Conservation (phyloP, 2,113 vertebrate species). For the Channa argus region DNA sequence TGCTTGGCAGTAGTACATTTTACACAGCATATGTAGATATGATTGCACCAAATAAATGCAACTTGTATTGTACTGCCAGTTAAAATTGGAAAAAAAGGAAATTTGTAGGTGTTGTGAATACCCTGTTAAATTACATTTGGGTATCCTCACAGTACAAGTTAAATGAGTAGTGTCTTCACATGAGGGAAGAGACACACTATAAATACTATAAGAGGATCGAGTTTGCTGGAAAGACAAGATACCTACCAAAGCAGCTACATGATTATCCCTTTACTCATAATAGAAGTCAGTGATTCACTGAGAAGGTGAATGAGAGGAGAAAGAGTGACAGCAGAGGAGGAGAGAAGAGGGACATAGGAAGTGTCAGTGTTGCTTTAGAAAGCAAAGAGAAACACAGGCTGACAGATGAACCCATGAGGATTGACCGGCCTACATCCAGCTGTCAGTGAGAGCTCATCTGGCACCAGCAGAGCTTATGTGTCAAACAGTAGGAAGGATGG, state of each 20-base stretch:
- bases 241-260: slow-evolving; percentile 31
- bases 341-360: slow-evolving; percentile 62
- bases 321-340: slow-evolving; percentile 70
- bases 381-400: slow-evolving; percentile 73
- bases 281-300: slow-evolving; percentile 47
- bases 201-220: not conserved
- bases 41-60: too few species aligned
- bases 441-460: slow-evolving; percentile 81
- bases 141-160: not conserved
- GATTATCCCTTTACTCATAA: slow-evolving; percentile 61
- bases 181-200: not conserved
- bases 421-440: slow-evolving; percentile 81
- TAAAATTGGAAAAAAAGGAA: not conserved
- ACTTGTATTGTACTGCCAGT: not conserved
- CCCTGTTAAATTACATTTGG: too few species aligned
- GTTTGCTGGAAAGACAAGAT: slow-evolving; percentile 26
- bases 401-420: slow-evolving; percentile 85
- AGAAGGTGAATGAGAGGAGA: slow-evolving; percentile 61
- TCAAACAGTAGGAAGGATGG: slow-evolving; percentile 74
- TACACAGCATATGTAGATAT: not conserved
- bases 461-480: slow-evolving; percentile 75
- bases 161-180: not conserved
- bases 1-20: not conserved
- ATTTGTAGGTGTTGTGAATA: not conserved
- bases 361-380: slow-evolving; percentile 80